Base-by-base conservation (phyloP, 1,140 invertebrate genomes). In the Heliothis subflexa region DNA sequence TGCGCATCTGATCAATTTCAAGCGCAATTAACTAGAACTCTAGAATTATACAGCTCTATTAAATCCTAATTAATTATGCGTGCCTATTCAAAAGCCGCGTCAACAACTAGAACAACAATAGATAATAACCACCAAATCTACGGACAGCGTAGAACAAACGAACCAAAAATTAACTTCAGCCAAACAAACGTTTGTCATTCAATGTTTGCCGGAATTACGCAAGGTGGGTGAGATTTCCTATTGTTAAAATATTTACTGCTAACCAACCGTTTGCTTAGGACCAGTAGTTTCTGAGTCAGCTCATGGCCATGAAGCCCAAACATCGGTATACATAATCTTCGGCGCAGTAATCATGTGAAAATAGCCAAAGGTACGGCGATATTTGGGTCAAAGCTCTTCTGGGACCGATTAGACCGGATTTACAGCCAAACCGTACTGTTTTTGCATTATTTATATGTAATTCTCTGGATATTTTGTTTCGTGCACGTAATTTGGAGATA, bases 231-330 rank as follows among this genome's bases (percentile, higher is more conserved):
- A 40, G 47, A 73, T 70, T 45, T 59, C 33, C 49, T 82, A 80
- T 83, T 83, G 78, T 78, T 80, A 78, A 78, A 80, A 83, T 83
- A 83, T 83, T 83, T 80, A 80, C 81, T 54, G 61, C 75, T 52
- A 71, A 55, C 68, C 68, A 52, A 66, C 50, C 45, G 81, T 83
- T 83, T 83, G 47, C 75, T 80, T 83, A 83, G 81, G 81, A 83
- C 78, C 72, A 77, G 64, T 78, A 80, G 81, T 80, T 80, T 59
- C 76, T 78, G 52, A 72, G 49, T 77, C 81, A 78, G 79, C 71
- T 45, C 25, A 81, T 54, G 10, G 47, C 40, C 25, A 81, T 54
- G n/a, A 59, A 47, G 28, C 28, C 54, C 14, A 47, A 59, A 68
- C 47, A 68, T 68, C 16, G 50, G 18, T 21, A 33, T 73, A 57